A percentile compares a stretch with the other conserved stretches of the same genome.
Conservation (phyloP, 2,797 vertebrate species). For the Chromobotia macracanthus region DNA sequence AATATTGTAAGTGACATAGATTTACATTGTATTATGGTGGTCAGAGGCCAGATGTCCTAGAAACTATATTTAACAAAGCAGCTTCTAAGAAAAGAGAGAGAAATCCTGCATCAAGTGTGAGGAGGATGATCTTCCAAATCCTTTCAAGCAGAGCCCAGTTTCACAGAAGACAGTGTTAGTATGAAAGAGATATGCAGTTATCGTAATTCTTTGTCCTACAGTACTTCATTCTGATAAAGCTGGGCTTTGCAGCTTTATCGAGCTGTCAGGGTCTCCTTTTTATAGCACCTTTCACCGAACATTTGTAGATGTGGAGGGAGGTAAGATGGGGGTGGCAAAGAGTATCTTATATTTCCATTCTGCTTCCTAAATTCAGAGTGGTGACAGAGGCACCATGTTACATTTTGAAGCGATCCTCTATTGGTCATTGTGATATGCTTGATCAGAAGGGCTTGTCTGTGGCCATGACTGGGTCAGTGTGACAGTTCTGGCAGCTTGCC, state of each 20-base stretch:
- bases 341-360: slow-evolving; percentile 73
- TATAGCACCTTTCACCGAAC: slow-evolving; percentile 53
- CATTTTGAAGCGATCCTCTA: slow-evolving; percentile 19
- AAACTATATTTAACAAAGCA: slow-evolving; percentile 48
- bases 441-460: slow-evolving; percentile 33
- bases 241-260: slow-evolving; percentile 59
- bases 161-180: slow-evolving; percentile 63
- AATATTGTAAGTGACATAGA: slow-evolving; percentile 41
- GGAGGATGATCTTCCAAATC: slow-evolving; percentile 70
- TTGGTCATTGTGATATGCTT: slow-evolving; percentile 10
- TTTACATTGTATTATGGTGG: slow-evolving; percentile 51
- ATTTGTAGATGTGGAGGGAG: slow-evolving; percentile 71
- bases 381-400: slow-evolving; percentile 64
- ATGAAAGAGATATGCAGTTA: slow-evolving; percentile 57
- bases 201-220: slow-evolving; percentile 27
- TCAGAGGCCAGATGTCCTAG: slow-evolving; percentile 58
- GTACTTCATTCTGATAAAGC: slow-evolving; percentile 51
- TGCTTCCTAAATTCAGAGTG: slow-evolving; percentile 67
- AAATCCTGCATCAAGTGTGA: slow-evolving; percentile 63
- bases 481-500: slow-evolving; percentile 61
- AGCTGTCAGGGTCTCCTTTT: slow-evolving; percentile 56
- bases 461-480: slow-evolving; percentile 65
- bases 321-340: slow-evolving; percentile 64
- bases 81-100: slow-evolving; percentile 39
- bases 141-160: slow-evolving; percentile 60